Evolutionary conservation across 2,888 invertebrate species (phyloP), one percentile per base, ranked within the genome.

Genomic region (Altica lythri): DNA sequence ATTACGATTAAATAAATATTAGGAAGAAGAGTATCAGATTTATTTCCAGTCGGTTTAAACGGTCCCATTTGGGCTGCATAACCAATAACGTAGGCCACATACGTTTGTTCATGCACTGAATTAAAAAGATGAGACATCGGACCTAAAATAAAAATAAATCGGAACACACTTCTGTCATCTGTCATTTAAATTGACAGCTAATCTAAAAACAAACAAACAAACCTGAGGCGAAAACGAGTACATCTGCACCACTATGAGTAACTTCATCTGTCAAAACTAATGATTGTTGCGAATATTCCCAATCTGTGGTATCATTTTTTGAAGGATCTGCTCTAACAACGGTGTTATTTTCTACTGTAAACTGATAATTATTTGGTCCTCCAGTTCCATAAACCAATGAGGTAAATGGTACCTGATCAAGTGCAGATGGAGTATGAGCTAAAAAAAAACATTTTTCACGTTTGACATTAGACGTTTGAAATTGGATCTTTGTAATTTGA

Each of bases 71-170:
- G 84, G 0, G 90, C 82, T 0, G 95, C 91, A 74, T 90, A 92
- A 0, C 86, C 86, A 61, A 95, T 85, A 0, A 86, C 93, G 73
- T 93, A 88, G 14, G 89, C 90, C 3, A 95, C 89, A 73, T 90
- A 95, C 68, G 88, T 88, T 73, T 96, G 95, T 71, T 96, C 95
- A 71, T 95, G 94, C 0, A 92, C 86, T 30, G 86, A 88, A 72
- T 91, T 90, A 72, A 96, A 90, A 3, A 96, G 78, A 75, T 95
- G 92, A 0, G 93, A 83, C 82, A 86, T 86, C 1, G 96, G 95
- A 59, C 95, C 95, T 91, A 29, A 2, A 4, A 10, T 29, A n/a
- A 10, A 2, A 29, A 29, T 29, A 29, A 4, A 29, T 2, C 2
- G 10, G n/a, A 29, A 29, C 10, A 29, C 9, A 2, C 29, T 2